Conservation (phyloP, 2,797 vertebrate species). For the Astyanax mexicanus region DNA sequence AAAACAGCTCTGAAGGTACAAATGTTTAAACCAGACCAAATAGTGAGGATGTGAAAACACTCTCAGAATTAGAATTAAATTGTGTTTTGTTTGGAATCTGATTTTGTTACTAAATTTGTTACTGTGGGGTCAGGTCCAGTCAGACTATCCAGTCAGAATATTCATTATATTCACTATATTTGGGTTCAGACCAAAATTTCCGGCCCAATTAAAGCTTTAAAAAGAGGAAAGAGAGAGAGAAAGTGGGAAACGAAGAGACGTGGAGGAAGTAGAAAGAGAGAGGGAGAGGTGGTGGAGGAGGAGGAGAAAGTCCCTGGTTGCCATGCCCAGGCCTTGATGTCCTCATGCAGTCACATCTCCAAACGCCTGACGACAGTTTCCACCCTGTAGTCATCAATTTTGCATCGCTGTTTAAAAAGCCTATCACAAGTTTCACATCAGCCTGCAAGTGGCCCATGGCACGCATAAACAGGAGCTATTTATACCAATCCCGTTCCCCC, state of each 20-base stretch:
- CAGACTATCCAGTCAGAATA: neutral
- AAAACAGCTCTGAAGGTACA: too few species aligned
- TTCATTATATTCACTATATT: neutral
- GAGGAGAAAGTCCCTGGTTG: conserved; percentile 25
- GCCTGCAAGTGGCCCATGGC: conserved; percentile 75
- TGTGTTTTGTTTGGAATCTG: neutral
- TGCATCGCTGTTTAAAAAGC: conserved; percentile 82
- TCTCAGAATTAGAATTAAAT: too few species aligned
- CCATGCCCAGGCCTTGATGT: conserved; percentile 75
- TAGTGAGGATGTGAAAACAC: too few species aligned
- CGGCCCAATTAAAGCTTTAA: conserved; percentile 32
- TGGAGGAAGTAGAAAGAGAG: conserved; percentile 58
- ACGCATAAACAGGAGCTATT: conserved; percentile 80
- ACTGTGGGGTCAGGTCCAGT: neutral
- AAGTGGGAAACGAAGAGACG: conserved; percentile 40
- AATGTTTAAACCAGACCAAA: too few species aligned
- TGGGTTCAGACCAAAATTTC: neutral
- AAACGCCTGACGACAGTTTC: conserved; percentile 73
- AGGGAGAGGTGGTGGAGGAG: conserved; percentile 41
- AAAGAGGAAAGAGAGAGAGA: neutral
- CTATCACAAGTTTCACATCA: conserved; percentile 80
- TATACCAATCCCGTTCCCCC: conserved; percentile 77
- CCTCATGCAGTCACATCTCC: conserved; percentile 81
- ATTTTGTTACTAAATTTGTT: neutral
- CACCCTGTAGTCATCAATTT: conserved; percentile 82